Percentiles rank a stretch among this genome's conserved stretches.
Conservation (phyloP, 1,140 invertebrate genomes). For the Drosophila varians region DNA sequence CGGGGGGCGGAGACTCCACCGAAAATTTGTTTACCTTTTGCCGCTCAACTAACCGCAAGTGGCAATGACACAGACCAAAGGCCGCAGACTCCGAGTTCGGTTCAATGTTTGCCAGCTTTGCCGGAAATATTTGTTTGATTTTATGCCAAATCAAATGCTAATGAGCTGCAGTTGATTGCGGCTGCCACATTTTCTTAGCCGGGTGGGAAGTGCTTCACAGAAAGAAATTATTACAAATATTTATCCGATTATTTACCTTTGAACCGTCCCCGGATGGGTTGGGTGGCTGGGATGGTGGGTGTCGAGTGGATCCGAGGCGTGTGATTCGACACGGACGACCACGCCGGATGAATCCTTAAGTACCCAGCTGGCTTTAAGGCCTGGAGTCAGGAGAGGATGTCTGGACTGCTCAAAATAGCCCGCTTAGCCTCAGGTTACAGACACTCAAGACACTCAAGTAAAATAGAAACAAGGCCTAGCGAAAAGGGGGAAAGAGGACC, state of each 20-base stretch:
- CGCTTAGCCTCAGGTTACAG: constrained; percentile 64
- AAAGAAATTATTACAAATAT: constrained; percentile 58
- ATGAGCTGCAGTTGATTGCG: constrained; percentile 63
- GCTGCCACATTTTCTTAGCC: constrained; percentile 20
- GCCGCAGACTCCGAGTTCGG: constrained; percentile 25
- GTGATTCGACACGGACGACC: constrained; percentile 9
- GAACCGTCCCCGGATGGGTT: constrained; percentile 28
- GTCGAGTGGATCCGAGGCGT: constrained; percentile 18
- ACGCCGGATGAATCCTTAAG: constrained; percentile 61
- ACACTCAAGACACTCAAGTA: constrained; percentile 54
- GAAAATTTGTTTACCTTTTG: constrained; percentile 46
- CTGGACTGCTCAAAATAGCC: constrained; percentile 53
- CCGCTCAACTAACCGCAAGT: constrained; percentile 33
- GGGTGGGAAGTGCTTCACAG: constrained; percentile 15
- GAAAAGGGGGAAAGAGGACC: constrained; percentile 11
- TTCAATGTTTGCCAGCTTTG: constrained; percentile 60
- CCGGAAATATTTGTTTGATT: constrained; percentile 66
- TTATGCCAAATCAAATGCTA: constrained; percentile 67
- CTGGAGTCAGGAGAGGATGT: constrained; percentile 34
- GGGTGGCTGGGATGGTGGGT: not conserved
- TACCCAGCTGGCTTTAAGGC: constrained; percentile 61
- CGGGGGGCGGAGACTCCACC: too few species aligned
- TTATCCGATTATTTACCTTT: constrained; percentile 75
- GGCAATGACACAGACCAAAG: constrained; percentile 50
- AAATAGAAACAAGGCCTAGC: constrained; percentile 20